Percentiles rank a stretch among this genome's conserved stretches.
Evolutionary conservation across 2,888 invertebrate species (phyloP).

Genomic region (Crocallis elinguaria): DNA sequence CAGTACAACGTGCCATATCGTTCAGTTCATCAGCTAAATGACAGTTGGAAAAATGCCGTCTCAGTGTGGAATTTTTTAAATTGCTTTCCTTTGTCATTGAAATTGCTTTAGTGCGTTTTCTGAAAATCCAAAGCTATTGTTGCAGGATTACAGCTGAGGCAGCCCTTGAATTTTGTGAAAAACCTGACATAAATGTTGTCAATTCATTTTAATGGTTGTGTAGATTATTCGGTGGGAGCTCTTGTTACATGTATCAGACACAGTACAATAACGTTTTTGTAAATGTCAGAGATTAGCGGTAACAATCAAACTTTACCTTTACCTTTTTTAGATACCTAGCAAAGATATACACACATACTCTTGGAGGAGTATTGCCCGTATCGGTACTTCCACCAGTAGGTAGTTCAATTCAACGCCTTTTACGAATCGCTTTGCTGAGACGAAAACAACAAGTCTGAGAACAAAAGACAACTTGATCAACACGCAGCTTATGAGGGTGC

Average conservation of each 20-base stretch:
- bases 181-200: slow-evolving; percentile 18
- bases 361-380: too few relatives aligned
- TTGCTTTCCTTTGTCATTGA: slow-evolving; percentile 62
- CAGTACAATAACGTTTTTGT: too few relatives aligned
- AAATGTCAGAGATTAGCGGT: too few relatives aligned
- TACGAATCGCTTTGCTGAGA: too few relatives aligned
- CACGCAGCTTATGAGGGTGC: too few relatives aligned
- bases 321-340: too few relatives aligned
- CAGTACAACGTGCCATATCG: slow-evolving; percentile 20
- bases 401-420: too few relatives aligned
- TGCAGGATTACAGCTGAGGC: slow-evolving; percentile 38
- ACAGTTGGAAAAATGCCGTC: slow-evolving; percentile 48
- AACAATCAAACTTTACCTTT: too few relatives aligned
- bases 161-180: slow-evolving; percentile 16
- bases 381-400: too few relatives aligned
- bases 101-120: slow-evolving; percentile 50
- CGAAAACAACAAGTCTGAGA: too few relatives aligned
- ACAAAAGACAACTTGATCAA: background rate
- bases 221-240: slow-evolving; percentile 10
- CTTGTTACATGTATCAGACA: background rate
- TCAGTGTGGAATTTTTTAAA: slow-evolving; percentile 55
- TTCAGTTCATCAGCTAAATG: slow-evolving; percentile 57
- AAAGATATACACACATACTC: too few relatives aligned
- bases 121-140: slow-evolving; percentile 41
- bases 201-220: slow-evolving; percentile 22